phyloP scores from a whole-genome alignment of 2,797 vertebrate species.

The Anableps anableps region DNA sequence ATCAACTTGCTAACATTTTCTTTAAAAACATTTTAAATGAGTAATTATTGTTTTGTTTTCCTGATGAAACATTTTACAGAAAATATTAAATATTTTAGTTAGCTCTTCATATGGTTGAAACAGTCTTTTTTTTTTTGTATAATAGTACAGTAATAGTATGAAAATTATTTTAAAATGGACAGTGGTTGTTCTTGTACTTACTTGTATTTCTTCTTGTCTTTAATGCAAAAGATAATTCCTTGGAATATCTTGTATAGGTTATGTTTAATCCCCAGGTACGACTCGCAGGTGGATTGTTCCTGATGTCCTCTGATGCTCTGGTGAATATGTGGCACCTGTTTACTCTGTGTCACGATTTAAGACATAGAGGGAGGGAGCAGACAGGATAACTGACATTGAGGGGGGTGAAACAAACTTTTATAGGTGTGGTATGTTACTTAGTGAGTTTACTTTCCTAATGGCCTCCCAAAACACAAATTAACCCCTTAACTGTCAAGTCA shows the following conservation, averaged over 20 bases:
- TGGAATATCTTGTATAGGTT: neutral
- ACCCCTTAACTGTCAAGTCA: no score
- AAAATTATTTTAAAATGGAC: neutral
- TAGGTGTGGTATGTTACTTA: neutral
- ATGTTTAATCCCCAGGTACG: neutral
- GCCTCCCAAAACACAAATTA: neutral
- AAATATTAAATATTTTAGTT: neutral
- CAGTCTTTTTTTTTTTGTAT: neutral
- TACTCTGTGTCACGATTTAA: constrained; percentile 35
- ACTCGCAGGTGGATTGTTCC: neutral
- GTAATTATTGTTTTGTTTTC: no score
- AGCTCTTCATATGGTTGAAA: neutral
- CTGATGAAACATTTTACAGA: no score
- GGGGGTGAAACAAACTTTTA: neutral
- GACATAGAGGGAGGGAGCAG: neutral
- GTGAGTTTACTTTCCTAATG: neutral
- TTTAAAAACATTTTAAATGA: neutral
- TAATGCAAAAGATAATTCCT: constrained; percentile 5
- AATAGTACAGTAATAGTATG: constrained; percentile 13
- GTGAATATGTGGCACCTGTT: constrained; percentile 39
- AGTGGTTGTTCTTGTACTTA: constrained; percentile 3
- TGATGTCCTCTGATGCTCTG: neutral
- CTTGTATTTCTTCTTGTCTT: constrained; percentile 26
- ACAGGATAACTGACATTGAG: neutral
- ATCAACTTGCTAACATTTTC: neutral